Base-by-base conservation (phyloP, 2,113 vertebrate genomes). In the Pelecanus crispus region DNA sequence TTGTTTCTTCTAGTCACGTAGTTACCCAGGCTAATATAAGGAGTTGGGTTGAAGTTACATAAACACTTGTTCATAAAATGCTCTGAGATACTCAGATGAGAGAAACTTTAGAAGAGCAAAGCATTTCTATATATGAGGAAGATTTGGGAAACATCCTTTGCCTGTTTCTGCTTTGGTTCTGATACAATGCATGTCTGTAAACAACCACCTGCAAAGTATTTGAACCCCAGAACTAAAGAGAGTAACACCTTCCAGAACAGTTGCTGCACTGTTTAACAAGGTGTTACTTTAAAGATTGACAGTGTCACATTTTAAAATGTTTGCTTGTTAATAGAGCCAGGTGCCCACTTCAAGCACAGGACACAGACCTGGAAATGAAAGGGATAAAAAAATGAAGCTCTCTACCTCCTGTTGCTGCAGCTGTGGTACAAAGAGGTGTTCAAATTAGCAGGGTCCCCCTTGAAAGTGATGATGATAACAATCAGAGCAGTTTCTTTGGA, bases 321-420 rank as follows among this genome's bases (percentile, higher is more conserved):
- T 79, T 45, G 1, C 13, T 61, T 47, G 4, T 44, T 70, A 21
- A 78, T 66, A 50, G 4, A 7, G 6, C 42, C 0, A 0, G 2
- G 1, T 66, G 8, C 7, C 10, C 4, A 40, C 28, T 80, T 58
- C 32, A 67, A 65, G 22, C 5, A 21, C 11, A 20, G 12, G 16
- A 52, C 7, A 45, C 13, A 63, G 34, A 29, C 22, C 38, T 58
- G 15, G 19, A 87, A 91, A 86, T 5, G 9, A 74, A 66, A 1
- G 5, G 15, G 5, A 19, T n/a, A 88, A 68, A 55, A 55, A 36
- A n/a, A 10, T 17, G 3, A 73, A 59, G 34, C 1, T 3, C 2
- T 86, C 25, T 55, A 9, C 17, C 16, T 62, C 14, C 10, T 8
- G 14, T 70, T 55, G 10, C 12, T 56, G 4, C 13, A 84, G 13